These are phyloP conservation scores for Eupithecia subfuscata DNA, from an alignment of 2,888 invertebrate genomes.

Conservation along the genomic window DNA sequence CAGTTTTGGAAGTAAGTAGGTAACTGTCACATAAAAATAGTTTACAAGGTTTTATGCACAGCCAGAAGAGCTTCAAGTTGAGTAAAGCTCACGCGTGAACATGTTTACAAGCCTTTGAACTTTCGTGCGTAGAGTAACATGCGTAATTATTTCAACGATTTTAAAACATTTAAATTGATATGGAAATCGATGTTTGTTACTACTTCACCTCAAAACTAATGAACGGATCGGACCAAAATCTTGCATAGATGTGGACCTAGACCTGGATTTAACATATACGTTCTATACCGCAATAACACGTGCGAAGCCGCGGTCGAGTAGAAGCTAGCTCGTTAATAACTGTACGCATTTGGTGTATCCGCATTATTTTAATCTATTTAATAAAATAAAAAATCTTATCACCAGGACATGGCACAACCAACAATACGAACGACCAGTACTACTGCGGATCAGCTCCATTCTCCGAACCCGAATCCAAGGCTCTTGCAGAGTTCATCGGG, in stretches of 20 bases:
- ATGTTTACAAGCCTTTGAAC: no score
- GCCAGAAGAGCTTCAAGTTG: not conserved
- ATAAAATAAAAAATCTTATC: not conserved
- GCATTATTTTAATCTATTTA: not conserved
- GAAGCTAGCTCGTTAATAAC: not conserved
- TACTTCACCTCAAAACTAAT: not conserved
- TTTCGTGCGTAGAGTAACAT: no score
- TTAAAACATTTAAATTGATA: not conserved
- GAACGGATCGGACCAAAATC: not conserved
- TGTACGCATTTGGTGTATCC: not conserved
- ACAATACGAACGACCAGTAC: not conserved
- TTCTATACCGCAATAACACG: no score
- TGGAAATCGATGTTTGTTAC: not conserved
- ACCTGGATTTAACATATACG: no score
- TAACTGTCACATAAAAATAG: not conserved
- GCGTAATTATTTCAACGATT: not conserved
- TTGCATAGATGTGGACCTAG: not conserved
- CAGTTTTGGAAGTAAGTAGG: slow-evolving; percentile 78
- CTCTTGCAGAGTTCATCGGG: not conserved
- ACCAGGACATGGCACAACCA: not conserved
- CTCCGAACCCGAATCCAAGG: not conserved
- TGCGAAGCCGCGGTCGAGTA: no score
- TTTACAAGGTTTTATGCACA: not conserved
- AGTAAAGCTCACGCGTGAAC: not conserved
- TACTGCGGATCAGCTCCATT: not conserved